Evolutionary conservation across 2,888 invertebrate genomes (phyloP), one percentile per base, ranked within the genome.

Genomic region (Allygus modestus): DNA sequence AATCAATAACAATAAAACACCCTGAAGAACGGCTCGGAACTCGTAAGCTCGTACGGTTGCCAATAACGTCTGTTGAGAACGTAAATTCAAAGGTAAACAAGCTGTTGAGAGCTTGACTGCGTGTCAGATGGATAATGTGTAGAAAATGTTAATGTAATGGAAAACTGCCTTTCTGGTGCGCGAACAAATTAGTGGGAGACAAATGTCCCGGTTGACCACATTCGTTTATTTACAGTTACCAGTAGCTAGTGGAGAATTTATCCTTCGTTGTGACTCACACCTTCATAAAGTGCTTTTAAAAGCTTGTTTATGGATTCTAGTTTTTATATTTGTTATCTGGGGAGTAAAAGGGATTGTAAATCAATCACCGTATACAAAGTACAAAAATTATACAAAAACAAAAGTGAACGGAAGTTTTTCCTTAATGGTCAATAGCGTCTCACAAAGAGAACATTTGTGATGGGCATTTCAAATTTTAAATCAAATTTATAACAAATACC

Each of bases 111-210:
- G 31, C 9, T 73, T 37, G 33, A 73, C 73, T 41, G 43, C n/a
- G 28, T 33, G 33, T 69, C 69, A 17, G 5, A 23, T 51, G 51
- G 51, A 28, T 51, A 46, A 46, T 43, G 77, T 28, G 51, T 7
- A 20, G 77, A 43, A 77, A 77, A 77, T 77, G 77, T 46, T 46
- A 77, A 77, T 77, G 43, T 46, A 43, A 77, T 77, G 77, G 77
- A 46, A 77, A 77, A 77, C 77, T 77, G 37, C 51, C 77, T 41
- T 77, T 26, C 41, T 46, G 51, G 77, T 71, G 20, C 1, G 20
- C 37, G 41, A 31, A 41, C 71, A 41, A 71, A 71, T 71, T 37
- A 71, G 71, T 71, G 37, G 0, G 71, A 71, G 41, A 71, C 71
- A 41, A 71, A 71, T 41, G 41, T 41, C 2, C 65, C 15, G 15